Conservation (phyloP, 2,888 invertebrate genomes). For the Ryuthela nishihirai region DNA sequence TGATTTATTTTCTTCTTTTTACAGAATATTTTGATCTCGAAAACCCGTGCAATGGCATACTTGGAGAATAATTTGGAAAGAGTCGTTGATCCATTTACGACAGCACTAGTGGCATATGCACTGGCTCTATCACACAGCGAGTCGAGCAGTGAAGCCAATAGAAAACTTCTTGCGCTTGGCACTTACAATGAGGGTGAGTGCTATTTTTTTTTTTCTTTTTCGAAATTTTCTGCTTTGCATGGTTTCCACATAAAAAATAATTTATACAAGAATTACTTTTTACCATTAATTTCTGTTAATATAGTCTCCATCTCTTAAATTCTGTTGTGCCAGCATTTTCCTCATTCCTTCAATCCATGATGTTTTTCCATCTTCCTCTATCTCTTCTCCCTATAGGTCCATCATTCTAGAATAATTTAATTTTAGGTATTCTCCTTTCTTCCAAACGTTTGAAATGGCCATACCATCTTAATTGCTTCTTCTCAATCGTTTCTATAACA, state of each 20-base stretch:
- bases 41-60: constrained; percentile 16
- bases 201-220: background rate
- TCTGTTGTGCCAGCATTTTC: too few species aligned
- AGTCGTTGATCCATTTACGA: constrained; percentile 30
- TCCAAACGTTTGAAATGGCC: too few species aligned
- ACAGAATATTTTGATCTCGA: constrained; percentile 13
- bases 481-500: too few species aligned
- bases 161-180: constrained; percentile 13
- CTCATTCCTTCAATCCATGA: too few species aligned
- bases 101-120: constrained; percentile 42
- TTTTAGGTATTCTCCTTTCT: too few species aligned
- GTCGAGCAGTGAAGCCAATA: constrained; percentile 15
- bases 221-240: too few species aligned
- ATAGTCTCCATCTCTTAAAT: too few species aligned
- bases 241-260: background rate
- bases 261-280: background rate
- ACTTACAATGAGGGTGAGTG: constrained; percentile 15
- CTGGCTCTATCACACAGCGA: constrained; percentile 30
- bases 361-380: too few species aligned
- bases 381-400: too few species aligned
- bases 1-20: background rate
- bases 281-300: too few species aligned
- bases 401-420: too few species aligned
- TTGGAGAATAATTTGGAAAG: constrained; percentile 19
- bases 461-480: too few species aligned